phyloP scores from a whole-genome alignment of 2,113 vertebrate genomes.

The Pangasianodon gigas region DNA sequence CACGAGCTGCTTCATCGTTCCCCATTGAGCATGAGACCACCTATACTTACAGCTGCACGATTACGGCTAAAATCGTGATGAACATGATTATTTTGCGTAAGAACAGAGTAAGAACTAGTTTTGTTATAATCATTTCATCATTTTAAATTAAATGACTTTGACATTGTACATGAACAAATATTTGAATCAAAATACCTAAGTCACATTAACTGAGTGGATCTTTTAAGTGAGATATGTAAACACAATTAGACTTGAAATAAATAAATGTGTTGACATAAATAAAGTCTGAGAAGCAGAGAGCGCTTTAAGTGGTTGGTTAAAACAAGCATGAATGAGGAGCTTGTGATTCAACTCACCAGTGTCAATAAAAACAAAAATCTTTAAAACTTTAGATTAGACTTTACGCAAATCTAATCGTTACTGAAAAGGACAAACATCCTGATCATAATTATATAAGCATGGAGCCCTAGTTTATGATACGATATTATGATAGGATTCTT shows the following conservation, averaged over 20 bases:
- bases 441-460: neutral
- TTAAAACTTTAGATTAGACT: neutral
- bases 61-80: neutral
- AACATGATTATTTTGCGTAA: neutral
- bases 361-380: neutral
- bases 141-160: too few species aligned
- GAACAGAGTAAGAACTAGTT: too few species aligned
- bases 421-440: neutral
- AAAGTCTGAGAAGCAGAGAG: neutral
- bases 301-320: neutral
- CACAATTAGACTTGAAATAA: neutral
- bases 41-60: neutral
- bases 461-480: neutral
- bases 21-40: neutral
- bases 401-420: neutral
- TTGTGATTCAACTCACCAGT: neutral
- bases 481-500: neutral
- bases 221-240: neutral
- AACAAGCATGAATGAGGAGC: neutral
- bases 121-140: too few species aligned
- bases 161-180: neutral
- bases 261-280: neutral
- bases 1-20: neutral
- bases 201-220: neutral
- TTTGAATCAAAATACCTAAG: neutral